Percentiles rank a stretch among this genome's conserved stretches.
Evolutionary conservation across 1,140 invertebrate genomes (phyloP).

Genomic region (Drosophila nikananu): DNA sequence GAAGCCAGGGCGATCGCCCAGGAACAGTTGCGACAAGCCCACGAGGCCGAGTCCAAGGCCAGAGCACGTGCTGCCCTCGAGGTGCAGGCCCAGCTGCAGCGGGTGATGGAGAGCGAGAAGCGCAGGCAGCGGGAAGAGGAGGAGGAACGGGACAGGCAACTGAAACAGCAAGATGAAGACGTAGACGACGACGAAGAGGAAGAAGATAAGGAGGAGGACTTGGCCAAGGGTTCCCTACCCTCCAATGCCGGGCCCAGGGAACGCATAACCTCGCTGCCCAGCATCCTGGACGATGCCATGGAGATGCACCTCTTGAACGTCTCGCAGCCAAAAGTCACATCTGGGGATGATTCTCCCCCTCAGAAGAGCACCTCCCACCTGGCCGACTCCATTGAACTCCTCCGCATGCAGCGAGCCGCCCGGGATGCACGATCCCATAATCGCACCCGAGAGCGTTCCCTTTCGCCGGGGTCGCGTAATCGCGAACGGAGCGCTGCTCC

Average conservation of each 20-base stretch:
- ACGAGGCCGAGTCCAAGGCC: slow-evolving; percentile 49
- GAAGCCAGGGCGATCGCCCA: slow-evolving; percentile 57
- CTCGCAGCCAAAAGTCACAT: slow-evolving; percentile 10
- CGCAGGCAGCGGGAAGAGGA: slow-evolving; percentile 17
- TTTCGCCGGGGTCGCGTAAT: slow-evolving; percentile 38
- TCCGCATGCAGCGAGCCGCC: slow-evolving; percentile 70
- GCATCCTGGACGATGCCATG: slow-evolving; percentile 51
- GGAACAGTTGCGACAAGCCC: slow-evolving; percentile 45
- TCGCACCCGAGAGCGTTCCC: slow-evolving; percentile 63
- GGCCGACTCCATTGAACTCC: slow-evolving; percentile 69
- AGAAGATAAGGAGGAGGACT: slow-evolving; percentile 3
- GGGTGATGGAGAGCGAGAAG: slow-evolving; percentile 46
- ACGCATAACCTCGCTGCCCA: slow-evolving; percentile 52
- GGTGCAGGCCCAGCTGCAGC: slow-evolving; percentile 50
- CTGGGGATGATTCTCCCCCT: slow-evolving; percentile 49
- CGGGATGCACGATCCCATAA: slow-evolving; percentile 59
- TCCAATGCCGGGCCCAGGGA: slow-evolving; percentile 36
- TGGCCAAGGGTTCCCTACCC: slow-evolving; percentile 19
- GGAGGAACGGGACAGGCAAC: neutral
- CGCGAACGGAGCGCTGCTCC: slow-evolving; percentile 70
- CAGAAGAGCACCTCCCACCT: slow-evolving; percentile 55
- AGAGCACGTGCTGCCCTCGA: slow-evolving; percentile 55
- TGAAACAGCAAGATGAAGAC: neutral
- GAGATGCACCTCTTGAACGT: slow-evolving; percentile 56
- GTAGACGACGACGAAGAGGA: slow-evolving; percentile 25